These are phyloP conservation scores for Strix aluco DNA, from an alignment of 2,113 vertebrate genomes.

Conservation along the genomic window DNA sequence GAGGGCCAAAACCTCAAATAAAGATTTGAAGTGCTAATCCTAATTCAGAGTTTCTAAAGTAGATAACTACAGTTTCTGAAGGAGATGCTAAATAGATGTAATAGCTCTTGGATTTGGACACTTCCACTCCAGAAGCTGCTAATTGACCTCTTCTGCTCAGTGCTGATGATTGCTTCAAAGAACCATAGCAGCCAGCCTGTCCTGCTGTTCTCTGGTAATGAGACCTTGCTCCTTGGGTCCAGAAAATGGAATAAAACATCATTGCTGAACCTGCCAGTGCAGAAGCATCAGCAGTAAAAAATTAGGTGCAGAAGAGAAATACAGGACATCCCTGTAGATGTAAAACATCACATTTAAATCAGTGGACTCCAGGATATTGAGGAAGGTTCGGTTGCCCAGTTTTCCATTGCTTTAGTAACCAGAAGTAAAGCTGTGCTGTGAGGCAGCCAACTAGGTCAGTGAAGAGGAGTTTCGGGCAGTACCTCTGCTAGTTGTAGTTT, in stretches of 20 bases:
- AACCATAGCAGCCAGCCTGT: rapidly evolving
- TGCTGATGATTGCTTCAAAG: background rate
- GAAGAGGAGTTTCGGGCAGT: background rate
- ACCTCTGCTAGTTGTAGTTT: background rate
- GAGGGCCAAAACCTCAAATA: background rate
- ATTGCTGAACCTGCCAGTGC: background rate
- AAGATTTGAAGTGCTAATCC: background rate
- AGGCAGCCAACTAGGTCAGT: background rate
- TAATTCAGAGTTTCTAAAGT: background rate
- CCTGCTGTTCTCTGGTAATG: background rate
- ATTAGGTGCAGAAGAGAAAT: background rate
- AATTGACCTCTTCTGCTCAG: background rate
- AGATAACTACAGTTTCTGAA: background rate
- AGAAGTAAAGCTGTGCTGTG: background rate
- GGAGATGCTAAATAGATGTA: background rate
- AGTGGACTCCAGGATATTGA: background rate
- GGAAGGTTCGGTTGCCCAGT: background rate
- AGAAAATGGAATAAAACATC: background rate
- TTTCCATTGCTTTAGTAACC: constrained; percentile 23
- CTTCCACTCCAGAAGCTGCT: background rate
- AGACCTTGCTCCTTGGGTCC: background rate
- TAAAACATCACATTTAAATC: background rate
- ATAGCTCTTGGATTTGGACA: background rate
- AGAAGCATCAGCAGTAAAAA: background rate
- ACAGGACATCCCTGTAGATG: background rate